Evolutionary conservation across 2,797 vertebrate genomes (phyloP).

Genomic region (Crypturellus tataupa): DNA sequence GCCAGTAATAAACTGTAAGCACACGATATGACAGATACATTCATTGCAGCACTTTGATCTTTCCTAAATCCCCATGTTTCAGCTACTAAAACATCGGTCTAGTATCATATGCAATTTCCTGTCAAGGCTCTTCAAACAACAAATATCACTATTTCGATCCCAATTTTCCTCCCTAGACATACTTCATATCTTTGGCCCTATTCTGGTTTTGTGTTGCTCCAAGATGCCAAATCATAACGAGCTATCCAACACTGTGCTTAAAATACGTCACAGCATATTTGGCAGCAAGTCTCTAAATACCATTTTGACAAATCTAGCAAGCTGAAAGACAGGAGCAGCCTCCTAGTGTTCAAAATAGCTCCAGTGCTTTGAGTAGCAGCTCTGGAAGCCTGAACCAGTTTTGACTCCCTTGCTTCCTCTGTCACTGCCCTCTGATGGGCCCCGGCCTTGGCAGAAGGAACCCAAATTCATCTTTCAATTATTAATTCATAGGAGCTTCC

Average conservation of each 20-base stretch:
- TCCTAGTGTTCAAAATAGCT: not conserved
- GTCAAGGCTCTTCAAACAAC: not conserved
- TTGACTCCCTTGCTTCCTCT: not conserved
- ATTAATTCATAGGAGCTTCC: not conserved
- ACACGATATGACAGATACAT: not conserved
- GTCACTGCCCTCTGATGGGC: not conserved
- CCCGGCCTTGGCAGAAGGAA: not conserved
- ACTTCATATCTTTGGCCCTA: not conserved
- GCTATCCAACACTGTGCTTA: not conserved
- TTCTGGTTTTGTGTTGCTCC: not conserved
- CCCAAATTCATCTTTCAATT: not conserved
- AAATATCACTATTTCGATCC: not conserved
- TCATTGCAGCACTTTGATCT: not conserved
- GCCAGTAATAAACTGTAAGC: not conserved
- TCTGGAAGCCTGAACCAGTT: not conserved
- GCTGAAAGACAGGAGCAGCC: not conserved
- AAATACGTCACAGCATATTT: fast-evolving
- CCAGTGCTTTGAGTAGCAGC: not conserved
- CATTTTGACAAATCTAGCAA: not conserved
- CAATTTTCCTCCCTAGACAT: not conserved
- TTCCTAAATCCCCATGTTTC: not conserved
- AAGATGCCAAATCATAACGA: not conserved
- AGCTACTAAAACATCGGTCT: not conserved
- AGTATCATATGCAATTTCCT: not conserved
- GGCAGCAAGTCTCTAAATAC: not conserved